These are phyloP conservation scores for Scaptodrosophila latifasciaeformis DNA, from an alignment of 2,888 invertebrate species.

Conservation along the genomic window DNA sequence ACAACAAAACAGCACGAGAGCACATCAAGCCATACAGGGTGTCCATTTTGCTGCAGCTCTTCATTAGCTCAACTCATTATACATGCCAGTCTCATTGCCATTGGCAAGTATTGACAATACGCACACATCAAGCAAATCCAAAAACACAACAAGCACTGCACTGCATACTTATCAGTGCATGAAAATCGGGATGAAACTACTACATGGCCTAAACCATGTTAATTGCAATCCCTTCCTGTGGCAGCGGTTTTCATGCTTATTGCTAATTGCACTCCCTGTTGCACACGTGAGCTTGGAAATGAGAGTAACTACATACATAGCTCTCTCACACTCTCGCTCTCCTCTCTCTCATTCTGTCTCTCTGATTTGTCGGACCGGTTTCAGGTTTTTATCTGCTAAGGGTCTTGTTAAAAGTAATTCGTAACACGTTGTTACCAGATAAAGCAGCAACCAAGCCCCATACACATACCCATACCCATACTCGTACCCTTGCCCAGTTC, in stretches of 20 bases:
- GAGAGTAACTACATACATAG: conserved; percentile 26
- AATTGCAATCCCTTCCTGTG: conserved; percentile 59
- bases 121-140: conserved; percentile 35
- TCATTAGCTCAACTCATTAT: background rate
- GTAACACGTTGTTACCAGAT: conserved; percentile 75
- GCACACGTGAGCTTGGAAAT: conserved; percentile 33
- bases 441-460: conserved; percentile 53
- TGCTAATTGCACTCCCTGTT: conserved; percentile 14
- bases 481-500: background rate
- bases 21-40: background rate
- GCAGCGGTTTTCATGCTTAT: conserved; percentile 23
- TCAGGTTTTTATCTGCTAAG: conserved; percentile 71
- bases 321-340: conserved; percentile 15
- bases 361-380: conserved; percentile 45
- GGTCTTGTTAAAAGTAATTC: conserved; percentile 74
- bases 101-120: conserved; percentile 18
- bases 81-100: background rate
- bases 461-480: no score
- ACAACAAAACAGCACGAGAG: no score
- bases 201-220: conserved; percentile 19
- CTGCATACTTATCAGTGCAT: conserved; percentile 32
- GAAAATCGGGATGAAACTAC: conserved; percentile 35
- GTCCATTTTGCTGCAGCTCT: background rate
- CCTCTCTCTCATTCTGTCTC: conserved; percentile 11
- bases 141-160: background rate